Evolutionary conservation across 1,140 invertebrate species (phyloP), one percentile per base, ranked within the genome.

Genomic region (Leptinotarsa defecta): DNA sequence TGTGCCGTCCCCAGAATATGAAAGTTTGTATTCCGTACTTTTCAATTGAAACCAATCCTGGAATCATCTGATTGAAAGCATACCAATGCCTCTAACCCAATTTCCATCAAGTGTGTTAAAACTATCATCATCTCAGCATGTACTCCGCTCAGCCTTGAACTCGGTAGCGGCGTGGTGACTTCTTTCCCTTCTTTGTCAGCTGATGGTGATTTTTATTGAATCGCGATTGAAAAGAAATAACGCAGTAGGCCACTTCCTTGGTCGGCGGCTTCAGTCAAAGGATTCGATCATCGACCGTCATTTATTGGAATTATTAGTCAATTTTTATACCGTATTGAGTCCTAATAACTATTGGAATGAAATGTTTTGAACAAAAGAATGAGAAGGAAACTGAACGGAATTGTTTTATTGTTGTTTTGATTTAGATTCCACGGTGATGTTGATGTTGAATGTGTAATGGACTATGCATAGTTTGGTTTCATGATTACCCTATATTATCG

Each of bases 221-320:
- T 43, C 43, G 17, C 68, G 19, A 70, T 70, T 43, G 68, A 70
- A 43, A 43, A 68, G 65, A 68, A n/a, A 68, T 68, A 27, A 68
- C 52, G 52, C 65, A 68, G 68, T 70, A 49, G 68, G 68, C 68
- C 48, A 52, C 43, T 70, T 70, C 48, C 68, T 68, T 43, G 48
- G 64, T 65, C 64, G 68, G 68, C 68, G 68, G 68, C 68, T 17
- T n/a, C 48, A 48, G 17, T 70, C 68, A 70, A 70, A 70, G 48
- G 68, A 48, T 49, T 70, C 68, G 68, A 48, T 48, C 48, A 19
- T 43, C 68, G 68, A 48, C 15, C 24, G 27, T 48, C 48, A 57
- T 70, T 70, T 70, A 70, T 70, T 48, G 68, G 68, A 70, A 70
- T 70, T 68, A 68, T 68, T 49, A 70, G 68, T 70, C 43, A 13